These are phyloP conservation scores for Drosophila lowei DNA, from an alignment of 1,140 invertebrate genomes.

Conservation along the genomic window DNA sequence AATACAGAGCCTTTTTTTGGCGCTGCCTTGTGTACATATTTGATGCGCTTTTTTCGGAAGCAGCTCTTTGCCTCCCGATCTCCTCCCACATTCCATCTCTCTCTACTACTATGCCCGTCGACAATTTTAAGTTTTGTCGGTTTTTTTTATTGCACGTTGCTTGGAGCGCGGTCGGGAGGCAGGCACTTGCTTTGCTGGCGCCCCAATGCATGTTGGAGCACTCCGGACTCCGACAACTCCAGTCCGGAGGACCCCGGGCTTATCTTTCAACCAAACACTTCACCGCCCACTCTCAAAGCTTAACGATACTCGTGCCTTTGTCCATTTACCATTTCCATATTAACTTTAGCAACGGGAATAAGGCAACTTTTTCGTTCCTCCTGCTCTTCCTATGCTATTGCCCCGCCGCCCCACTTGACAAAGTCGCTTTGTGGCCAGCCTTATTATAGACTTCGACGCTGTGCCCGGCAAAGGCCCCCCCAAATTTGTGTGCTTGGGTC, in stretches of 20 bases:
- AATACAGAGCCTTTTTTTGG: constrained; percentile 14
- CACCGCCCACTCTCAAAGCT: constrained; percentile 44
- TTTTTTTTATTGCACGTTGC: constrained; percentile 27
- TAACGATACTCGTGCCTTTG: constrained; percentile 53
- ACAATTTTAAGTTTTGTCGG: constrained; percentile 56
- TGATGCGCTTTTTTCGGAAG: constrained; percentile 51
- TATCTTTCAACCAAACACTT: constrained; percentile 60
- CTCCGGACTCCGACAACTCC: constrained; percentile 11
- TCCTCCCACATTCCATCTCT: not conserved
- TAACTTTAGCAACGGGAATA: constrained; percentile 41
- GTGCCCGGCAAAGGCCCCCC: too few relatives aligned
- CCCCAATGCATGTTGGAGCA: constrained; percentile 45
- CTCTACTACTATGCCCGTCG: constrained; percentile 15
- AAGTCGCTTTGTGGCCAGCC: constrained; percentile 15
- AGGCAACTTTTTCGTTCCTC: constrained; percentile 1
- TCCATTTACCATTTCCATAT: constrained; percentile 58
- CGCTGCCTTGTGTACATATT: constrained; percentile 52
- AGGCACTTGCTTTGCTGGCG: constrained; percentile 49
- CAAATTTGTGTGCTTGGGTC: constrained; percentile 9
- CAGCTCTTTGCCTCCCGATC: not conserved
- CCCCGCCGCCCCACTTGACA: constrained; percentile 2
- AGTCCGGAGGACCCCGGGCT: constrained; percentile 25
- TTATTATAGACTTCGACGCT: constrained; percentile 13
- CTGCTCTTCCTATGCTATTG: not conserved
- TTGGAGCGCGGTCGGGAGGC: too few relatives aligned